Evolutionary conservation across 2,888 invertebrate species (phyloP).

Genomic region (Lottia gigantea): DNA sequence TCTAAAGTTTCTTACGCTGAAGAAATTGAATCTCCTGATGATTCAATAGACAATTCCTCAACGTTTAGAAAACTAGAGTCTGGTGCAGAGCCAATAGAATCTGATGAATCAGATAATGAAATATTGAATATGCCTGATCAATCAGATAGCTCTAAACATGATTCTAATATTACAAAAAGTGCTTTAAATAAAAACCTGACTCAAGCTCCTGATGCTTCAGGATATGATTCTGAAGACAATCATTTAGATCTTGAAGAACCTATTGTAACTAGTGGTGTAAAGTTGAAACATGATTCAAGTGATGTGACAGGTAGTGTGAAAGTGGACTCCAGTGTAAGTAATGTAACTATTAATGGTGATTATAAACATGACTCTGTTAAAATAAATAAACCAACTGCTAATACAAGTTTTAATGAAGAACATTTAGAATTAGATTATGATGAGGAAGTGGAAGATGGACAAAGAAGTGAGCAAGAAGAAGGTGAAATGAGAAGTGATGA

Average conservation of each 20-base stretch:
- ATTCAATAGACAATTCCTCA: constrained; percentile 22
- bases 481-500: constrained; percentile 40
- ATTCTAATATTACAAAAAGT: background rate
- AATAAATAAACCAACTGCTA: constrained; percentile 25
- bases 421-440: constrained; percentile 69
- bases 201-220: background rate
- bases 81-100: constrained; percentile 21
- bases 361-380: constrained; percentile 29
- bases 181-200: background rate
- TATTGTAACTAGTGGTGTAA: background rate
- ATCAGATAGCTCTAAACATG: background rate
- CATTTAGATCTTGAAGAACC: background rate
- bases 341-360: background rate
- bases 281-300: background rate
- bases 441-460: constrained; percentile 53
- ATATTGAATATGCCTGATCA: constrained; percentile 12
- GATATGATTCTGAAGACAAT: background rate
- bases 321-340: constrained; percentile 17
- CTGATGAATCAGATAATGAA: constrained; percentile 25
- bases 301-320: constrained; percentile 21
- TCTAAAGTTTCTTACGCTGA: constrained; percentile 17
- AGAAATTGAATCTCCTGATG: constrained; percentile 21
- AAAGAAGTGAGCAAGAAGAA: constrained; percentile 47
- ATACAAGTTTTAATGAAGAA: constrained; percentile 54
- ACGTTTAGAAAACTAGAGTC: constrained; percentile 26